Conservation (phyloP, 2,888 invertebrate species). For the Yponomeuta cagnagella region DNA sequence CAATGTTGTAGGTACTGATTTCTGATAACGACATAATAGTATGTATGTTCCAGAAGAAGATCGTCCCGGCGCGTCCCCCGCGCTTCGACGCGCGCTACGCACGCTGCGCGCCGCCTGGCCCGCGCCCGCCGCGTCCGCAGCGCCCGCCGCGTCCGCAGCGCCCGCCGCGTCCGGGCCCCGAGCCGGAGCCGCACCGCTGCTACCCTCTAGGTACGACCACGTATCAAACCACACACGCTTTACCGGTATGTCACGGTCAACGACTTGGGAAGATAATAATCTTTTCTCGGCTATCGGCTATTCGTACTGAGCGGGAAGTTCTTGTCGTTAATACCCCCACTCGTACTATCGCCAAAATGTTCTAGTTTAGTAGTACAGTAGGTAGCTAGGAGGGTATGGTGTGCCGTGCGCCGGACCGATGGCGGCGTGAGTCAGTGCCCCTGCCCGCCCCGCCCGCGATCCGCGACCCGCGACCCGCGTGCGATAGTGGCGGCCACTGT, state of each 20-base stretch:
- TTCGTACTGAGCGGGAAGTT: not conserved
- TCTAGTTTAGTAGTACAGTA: not conserved
- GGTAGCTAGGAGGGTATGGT: not conserved
- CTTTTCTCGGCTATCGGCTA: not conserved
- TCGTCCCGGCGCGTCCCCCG: conserved; percentile 36
- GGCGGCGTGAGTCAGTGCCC: not conserved
- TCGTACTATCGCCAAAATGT: not conserved
- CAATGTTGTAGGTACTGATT: not conserved
- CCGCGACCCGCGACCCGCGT: not conserved
- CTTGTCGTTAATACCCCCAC: not conserved
- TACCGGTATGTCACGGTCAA: not conserved
- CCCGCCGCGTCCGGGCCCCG: not conserved
- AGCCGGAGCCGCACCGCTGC: not conserved
- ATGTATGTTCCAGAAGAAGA: conserved; percentile 13
- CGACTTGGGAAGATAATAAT: not conserved
- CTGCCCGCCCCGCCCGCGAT: too few relatives aligned
- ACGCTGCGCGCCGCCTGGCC: conserved; percentile 59
- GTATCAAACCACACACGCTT: not conserved
- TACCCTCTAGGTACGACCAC: not conserved
- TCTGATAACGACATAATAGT: not conserved
- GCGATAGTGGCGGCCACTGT: conserved; percentile 23
- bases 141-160: not conserved
- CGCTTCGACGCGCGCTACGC: conserved; percentile 49
- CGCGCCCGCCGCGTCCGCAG: not conserved
- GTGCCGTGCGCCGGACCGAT: not conserved